Evolutionary conservation across 2,888 invertebrate species (phyloP), one percentile per base, ranked within the genome.

Genomic region (Ditula angustiorana): DNA sequence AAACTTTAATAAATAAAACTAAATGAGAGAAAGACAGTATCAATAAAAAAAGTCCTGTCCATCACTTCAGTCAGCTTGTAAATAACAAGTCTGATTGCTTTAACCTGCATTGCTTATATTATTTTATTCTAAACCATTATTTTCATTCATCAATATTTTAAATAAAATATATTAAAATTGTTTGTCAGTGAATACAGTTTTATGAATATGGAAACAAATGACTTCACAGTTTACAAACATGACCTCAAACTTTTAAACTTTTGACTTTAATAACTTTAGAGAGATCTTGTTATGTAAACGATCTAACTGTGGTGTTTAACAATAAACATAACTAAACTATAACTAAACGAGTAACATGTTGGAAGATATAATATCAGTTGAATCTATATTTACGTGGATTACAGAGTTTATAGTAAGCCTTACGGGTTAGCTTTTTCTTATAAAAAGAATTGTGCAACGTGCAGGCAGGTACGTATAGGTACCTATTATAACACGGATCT

Each of bases 401-500:
- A 41, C 19, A 10, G 19, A 41, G 19, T 19, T 19, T 10, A 5
- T 19, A 10, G 11, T 16, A 5, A 8, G 10, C 16, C 30, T 19
- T 28, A 24, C 19, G n/a, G n/a, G 11, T 19, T 0, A 30, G 16
- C 30, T 21, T 26, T 46, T 19, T 2, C n/a, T 26, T 35, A n/a
- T 26, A 53, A n/a, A 52, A 44, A 46, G 46, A 64, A 52, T 59
- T 64, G 59, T 64, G 64, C 64, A 64, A 59, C 58, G 53, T 33
- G 33, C 33, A 63, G 41, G 50, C 50, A 46, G 13, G 44, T 30
- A 44, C 4, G 26, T 26, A 26, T 26, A 26, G 5, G 41, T 19
- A 19, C n/a, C n/a, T n/a, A n/a, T n/a, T 5, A 26, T 23, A 28
- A 26, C 21, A 23, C 58, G 50, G 59, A 59, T 64, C 53, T 58